phyloP scores from a whole-genome alignment of 2,113 vertebrate genomes.

The Bos indicus region DNA sequence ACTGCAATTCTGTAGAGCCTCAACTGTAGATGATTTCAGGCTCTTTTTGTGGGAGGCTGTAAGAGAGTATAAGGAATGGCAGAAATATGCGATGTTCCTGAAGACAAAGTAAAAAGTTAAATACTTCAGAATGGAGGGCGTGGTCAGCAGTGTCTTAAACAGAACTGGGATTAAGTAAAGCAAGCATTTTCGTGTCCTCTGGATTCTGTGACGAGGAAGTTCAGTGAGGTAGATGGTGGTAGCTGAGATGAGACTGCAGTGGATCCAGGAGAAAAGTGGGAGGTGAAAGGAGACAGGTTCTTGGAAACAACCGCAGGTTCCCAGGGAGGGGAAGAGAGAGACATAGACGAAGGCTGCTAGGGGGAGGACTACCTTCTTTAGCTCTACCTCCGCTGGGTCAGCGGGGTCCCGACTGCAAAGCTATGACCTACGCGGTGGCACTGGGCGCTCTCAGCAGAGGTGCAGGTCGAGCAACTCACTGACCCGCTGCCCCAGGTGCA shows the following conservation, averaged over 20 bases:
- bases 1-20: not conserved
- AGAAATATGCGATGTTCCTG: not conserved
- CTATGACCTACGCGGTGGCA: not conserved
- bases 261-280: not conserved
- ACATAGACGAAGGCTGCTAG: not conserved
- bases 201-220: not conserved
- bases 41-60: not conserved
- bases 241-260: not conserved
- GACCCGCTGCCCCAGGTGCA: fast-evolving
- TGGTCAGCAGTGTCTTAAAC: not conserved
- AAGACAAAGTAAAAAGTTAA: not conserved
- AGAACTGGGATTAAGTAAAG: not conserved
- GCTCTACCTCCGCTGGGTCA: no score
- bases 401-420: not conserved
- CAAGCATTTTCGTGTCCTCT: not conserved
- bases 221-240: not conserved
- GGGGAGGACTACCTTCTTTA: not conserved
- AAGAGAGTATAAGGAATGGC: not conserved
- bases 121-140: not conserved
- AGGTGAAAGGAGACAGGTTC: no score
- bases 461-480: fast-evolving
- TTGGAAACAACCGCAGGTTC: not conserved
- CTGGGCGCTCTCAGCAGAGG: fast-evolving
- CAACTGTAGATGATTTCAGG: not conserved
- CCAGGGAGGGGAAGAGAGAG: not conserved